Evolutionary conservation across 2,797 vertebrate genomes (phyloP).

Genomic region (Peromyscus eremicus): DNA sequence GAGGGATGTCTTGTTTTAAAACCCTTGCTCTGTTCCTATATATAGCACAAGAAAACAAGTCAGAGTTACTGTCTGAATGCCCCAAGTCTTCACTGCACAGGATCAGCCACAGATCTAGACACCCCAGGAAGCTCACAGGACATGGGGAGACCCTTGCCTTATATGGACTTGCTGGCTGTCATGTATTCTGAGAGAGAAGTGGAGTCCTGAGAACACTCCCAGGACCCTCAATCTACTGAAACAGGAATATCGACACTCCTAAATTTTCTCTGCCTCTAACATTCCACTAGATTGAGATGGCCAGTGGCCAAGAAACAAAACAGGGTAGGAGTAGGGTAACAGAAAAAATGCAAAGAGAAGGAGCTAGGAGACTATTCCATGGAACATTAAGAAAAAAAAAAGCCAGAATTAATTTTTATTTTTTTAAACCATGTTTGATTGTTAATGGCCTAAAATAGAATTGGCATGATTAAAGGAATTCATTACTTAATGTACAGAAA

Average conservation of each 20-base stretch:
- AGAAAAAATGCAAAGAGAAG: neutral
- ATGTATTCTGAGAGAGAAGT: slow-evolving; percentile 17
- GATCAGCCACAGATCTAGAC: slow-evolving; percentile 40
- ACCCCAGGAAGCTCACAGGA: neutral
- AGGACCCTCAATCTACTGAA: slow-evolving; percentile 50
- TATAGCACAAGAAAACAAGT: slow-evolving; percentile 48
- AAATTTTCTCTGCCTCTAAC: slow-evolving; percentile 61
- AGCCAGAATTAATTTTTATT: neutral
- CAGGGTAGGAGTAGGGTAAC: neutral
- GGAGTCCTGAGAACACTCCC: slow-evolving; percentile 9
- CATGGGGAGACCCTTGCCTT: slow-evolving; percentile 39
- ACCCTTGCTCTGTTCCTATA: slow-evolving; percentile 47
- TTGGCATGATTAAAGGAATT: neutral
- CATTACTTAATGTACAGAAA: slow-evolving; percentile 1
- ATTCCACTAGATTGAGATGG: slow-evolving; percentile 41
- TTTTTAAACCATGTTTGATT: neutral
- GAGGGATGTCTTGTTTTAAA: slow-evolving; percentile 47
- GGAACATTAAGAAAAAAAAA: neutral
- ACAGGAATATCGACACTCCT: neutral
- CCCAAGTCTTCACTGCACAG: slow-evolving; percentile 47
- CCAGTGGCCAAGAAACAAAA: neutral
- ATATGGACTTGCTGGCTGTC: slow-evolving; percentile 20
- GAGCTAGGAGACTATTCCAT: neutral
- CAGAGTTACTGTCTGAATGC: slow-evolving; percentile 47
- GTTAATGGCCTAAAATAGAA: slow-evolving; percentile 39